Percentiles rank a stretch among this genome's conserved stretches.
These are phyloP conservation scores for Gambusia affinis DNA, from an alignment of 2,113 vertebrate species.

Conservation along the genomic window DNA sequence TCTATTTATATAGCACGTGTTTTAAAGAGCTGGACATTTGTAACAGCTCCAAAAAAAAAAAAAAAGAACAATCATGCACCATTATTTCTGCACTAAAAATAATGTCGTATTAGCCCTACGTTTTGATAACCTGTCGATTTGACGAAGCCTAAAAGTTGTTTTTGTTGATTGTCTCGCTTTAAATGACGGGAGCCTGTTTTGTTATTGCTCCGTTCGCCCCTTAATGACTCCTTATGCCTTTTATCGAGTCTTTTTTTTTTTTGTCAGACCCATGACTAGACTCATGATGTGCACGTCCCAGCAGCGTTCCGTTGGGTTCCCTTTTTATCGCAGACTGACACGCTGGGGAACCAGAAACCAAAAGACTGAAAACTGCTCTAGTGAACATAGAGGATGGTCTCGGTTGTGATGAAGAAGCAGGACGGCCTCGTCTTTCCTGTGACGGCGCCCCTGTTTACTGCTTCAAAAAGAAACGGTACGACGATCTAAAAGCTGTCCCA, in stretches of 20 bases:
- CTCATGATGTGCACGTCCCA: slow-evolving; percentile 44
- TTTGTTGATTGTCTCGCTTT: slow-evolving; percentile 46
- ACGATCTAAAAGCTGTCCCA: slow-evolving; percentile 18
- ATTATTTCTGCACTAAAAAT: slow-evolving; percentile 61
- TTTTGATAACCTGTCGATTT: slow-evolving; percentile 37
- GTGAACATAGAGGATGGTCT: slow-evolving; percentile 15
- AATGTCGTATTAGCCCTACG: slow-evolving; percentile 57
- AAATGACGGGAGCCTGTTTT: slow-evolving; percentile 22
- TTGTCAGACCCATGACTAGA: slow-evolving; percentile 44
- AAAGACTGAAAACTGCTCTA: slow-evolving; percentile 25
- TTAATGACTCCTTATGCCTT: slow-evolving; percentile 4
- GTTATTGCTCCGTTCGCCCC: neutral
- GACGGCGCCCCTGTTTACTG: slow-evolving; percentile 27
- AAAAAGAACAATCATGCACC: slow-evolving; percentile 55
- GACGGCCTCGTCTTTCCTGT: slow-evolving; percentile 37
- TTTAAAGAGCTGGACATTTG: slow-evolving; percentile 48
- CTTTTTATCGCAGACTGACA: slow-evolving; percentile 6
- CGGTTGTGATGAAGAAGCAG: slow-evolving; percentile 30
- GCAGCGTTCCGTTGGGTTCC: slow-evolving; percentile 7
- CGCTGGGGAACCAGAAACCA: slow-evolving; percentile 1
- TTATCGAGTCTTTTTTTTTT: slow-evolving; percentile 1
- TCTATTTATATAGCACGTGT: slow-evolving; percentile 48
- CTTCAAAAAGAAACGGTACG: slow-evolving; percentile 25
- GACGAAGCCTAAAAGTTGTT: slow-evolving; percentile 34
- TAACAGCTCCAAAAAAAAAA: slow-evolving; percentile 24